These are phyloP conservation scores for Scortum barcoo DNA, from an alignment of 2,113 vertebrate species.

Conservation along the genomic window DNA sequence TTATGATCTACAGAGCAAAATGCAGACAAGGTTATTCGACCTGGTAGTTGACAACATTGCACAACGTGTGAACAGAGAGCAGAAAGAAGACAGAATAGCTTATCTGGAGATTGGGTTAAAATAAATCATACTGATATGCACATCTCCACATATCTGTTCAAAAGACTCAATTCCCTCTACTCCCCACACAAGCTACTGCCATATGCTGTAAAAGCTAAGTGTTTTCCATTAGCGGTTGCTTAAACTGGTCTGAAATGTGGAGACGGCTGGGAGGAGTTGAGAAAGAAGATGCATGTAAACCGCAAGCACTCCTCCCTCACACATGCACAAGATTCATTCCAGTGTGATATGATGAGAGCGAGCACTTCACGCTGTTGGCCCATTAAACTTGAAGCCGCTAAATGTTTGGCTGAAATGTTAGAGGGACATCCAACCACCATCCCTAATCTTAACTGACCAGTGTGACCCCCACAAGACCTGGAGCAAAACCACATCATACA, in stretches of 20 bases:
- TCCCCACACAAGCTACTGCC: conserved; percentile 15
- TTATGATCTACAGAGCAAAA: background rate
- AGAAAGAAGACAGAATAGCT: background rate
- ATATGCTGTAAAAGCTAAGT: conserved; percentile 41
- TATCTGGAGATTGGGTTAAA: conserved; percentile 6
- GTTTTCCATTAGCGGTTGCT: conserved; percentile 66
- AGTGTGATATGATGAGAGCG: conserved; percentile 56
- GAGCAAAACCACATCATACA: conserved; percentile 37
- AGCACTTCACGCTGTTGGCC: conserved; percentile 50
- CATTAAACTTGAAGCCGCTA: conserved; percentile 55
- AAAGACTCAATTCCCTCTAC: conserved; percentile 32
- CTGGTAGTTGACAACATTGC: background rate
- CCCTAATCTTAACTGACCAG: conserved; percentile 67
- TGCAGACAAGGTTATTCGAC: background rate
- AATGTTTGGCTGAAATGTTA: conserved; percentile 64
- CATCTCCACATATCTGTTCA: conserved; percentile 38
- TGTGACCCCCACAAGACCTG: conserved; percentile 45
- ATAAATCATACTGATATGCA: conserved; percentile 14
- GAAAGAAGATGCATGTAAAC: conserved; percentile 46
- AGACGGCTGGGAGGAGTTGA: conserved; percentile 13
- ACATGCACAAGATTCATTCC: conserved; percentile 37
- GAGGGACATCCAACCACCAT: conserved; percentile 61
- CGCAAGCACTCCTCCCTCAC: conserved; percentile 38
- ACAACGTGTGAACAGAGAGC: background rate
- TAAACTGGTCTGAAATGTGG: conserved; percentile 51